These are phyloP conservation scores for Eupithecia centaureata DNA, from an alignment of 2,888 invertebrate species.

Conservation along the genomic window DNA sequence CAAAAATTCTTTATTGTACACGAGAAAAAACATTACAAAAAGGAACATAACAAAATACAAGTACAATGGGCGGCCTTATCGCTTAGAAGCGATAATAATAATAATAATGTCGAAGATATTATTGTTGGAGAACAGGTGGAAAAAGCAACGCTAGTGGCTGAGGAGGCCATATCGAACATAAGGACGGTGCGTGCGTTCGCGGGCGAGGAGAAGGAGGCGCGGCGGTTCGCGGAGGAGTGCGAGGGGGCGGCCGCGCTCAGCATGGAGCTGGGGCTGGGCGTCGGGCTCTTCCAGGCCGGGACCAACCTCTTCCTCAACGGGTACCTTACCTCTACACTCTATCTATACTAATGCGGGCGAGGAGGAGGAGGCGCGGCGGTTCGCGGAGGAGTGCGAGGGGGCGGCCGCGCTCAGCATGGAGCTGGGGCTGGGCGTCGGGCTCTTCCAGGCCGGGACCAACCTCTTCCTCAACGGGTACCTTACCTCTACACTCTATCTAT, in stretches of 20 bases:
- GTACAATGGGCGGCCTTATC: too few species aligned
- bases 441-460: constrained; percentile 95
- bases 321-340: constrained; percentile 64
- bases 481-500: too few species aligned
- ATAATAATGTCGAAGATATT: not conserved
- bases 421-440: constrained; percentile 94
- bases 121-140: constrained; percentile 84
- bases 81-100: not conserved
- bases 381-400: too few species aligned
- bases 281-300: constrained; percentile 95
- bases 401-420: too few species aligned
- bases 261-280: constrained; percentile 93
- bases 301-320: constrained; percentile 93
- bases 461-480: constrained; percentile 89
- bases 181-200: constrained; percentile 97
- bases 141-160: constrained; percentile 93
- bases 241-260: constrained; percentile 88
- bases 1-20: too few species aligned
- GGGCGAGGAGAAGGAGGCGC: constrained; percentile 93
- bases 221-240: constrained; percentile 89
- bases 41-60: too few species aligned
- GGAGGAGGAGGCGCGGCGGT: too few species aligned
- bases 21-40: too few species aligned
- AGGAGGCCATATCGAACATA: constrained; percentile 97
- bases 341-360: too few species aligned